Conservation (phyloP, 2,888 invertebrate species). For the Athetis lepigone region DNA sequence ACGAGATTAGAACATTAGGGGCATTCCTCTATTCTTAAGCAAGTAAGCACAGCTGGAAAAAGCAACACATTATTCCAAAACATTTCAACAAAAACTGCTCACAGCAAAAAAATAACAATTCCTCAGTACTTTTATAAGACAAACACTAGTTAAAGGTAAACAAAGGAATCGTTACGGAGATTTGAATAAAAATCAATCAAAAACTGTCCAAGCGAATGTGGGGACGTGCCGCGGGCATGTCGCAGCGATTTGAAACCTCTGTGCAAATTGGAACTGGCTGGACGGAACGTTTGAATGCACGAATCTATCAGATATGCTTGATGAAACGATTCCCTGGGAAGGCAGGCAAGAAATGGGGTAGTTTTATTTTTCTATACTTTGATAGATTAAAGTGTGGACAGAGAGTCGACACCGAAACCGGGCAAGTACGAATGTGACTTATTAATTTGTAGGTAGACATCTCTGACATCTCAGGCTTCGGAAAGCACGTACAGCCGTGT, state of each 20-base stretch:
- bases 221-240: slow-evolving; percentile 46
- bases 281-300: slow-evolving; percentile 33
- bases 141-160: slow-evolving; percentile 44
- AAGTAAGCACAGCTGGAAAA: too few relatives aligned
- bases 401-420: too few relatives aligned
- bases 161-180: slow-evolving; percentile 43
- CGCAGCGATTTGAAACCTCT: slow-evolving; percentile 67
- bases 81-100: slow-evolving; percentile 17
- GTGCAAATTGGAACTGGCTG: slow-evolving; percentile 70
- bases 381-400: too few relatives aligned
- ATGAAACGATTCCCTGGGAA: slow-evolving; percentile 5
- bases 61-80: slow-evolving; percentile 10
- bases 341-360: background rate
- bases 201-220: slow-evolving; percentile 51
- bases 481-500: too few relatives aligned
- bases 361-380: background rate
- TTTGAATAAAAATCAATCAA: slow-evolving; percentile 55
- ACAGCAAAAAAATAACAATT: slow-evolving; percentile 10
- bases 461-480: too few relatives aligned
- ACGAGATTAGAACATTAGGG: too few relatives aligned
- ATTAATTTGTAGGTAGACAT: too few relatives aligned
- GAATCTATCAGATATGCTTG: slow-evolving; percentile 31
- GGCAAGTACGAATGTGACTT: too few relatives aligned
- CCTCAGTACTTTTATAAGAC: slow-evolving; percentile 33
- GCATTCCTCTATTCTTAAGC: too few relatives aligned